Percentiles rank a stretch among this genome's conserved stretches.
Evolutionary conservation across 2,888 invertebrate genomes (phyloP).

Genomic region (Noctua comes): DNA sequence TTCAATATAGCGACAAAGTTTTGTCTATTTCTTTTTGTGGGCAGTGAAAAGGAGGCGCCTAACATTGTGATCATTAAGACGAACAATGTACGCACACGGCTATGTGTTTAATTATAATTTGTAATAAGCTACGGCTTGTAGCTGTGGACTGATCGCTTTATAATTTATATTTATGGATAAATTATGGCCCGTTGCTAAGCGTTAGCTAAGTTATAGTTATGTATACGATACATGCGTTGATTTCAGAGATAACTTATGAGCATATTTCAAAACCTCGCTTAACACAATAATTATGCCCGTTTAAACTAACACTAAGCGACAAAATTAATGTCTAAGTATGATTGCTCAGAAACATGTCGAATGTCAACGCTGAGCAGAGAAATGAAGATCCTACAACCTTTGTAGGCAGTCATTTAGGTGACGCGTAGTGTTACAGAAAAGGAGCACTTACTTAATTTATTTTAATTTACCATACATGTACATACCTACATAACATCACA

Average conservation of each 20-base stretch:
- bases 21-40: conserved; percentile 54
- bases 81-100: conserved; percentile 52
- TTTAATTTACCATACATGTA: too few species aligned
- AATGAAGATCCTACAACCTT: not conserved
- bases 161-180: conserved; percentile 49
- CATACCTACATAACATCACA: too few species aligned
- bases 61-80: conserved; percentile 61
- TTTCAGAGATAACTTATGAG: not conserved
- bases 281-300: not conserved
- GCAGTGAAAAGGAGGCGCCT: conserved; percentile 66
- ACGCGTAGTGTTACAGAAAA: not conserved
- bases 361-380: not conserved
- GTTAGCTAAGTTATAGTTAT: not conserved
- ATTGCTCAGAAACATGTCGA: not conserved
- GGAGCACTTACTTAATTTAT: too few species aligned
- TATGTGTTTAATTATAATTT: conserved; percentile 65
- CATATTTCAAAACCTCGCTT: not conserved
- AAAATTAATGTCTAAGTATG: not conserved
- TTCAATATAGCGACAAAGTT: conserved; percentile 28
- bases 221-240: not conserved
- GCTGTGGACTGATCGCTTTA: conserved; percentile 49
- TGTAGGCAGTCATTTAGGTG: not conserved
- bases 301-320: not conserved
- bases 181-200: conserved; percentile 5
- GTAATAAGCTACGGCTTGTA: conserved; percentile 55